Percentiles rank a stretch among this genome's conserved stretches.
These are phyloP conservation scores for Muntiacus muntjak DNA, from an alignment of 2,113 vertebrate species.

Conservation along the genomic window DNA sequence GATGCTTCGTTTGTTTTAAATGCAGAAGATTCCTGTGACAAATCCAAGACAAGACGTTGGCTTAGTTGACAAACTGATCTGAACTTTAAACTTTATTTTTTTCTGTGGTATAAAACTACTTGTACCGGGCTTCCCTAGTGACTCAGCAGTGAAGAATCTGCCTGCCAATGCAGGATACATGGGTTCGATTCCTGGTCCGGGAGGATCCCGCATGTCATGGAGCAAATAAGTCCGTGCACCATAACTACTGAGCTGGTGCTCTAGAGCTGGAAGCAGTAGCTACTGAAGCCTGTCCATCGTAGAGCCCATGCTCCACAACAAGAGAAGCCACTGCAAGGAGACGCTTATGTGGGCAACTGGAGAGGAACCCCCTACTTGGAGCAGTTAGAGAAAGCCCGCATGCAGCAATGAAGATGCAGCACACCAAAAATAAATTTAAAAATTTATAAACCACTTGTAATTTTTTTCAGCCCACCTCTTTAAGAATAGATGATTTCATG, in stretches of 20 bases:
- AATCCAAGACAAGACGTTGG: background rate
- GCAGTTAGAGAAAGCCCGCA: background rate
- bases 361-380: background rate
- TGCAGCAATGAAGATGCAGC: background rate
- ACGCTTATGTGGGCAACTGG: background rate
- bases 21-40: background rate
- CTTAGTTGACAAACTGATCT: background rate
- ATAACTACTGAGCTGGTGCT: background rate
- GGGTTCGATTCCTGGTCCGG: background rate
- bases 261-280: background rate
- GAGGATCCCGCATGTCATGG: background rate
- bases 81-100: background rate
- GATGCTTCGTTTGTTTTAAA: slow-evolving; percentile 50
- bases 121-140: background rate
- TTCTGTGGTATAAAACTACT: background rate
- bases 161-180: background rate
- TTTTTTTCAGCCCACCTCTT: background rate
- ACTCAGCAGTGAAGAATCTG: background rate
- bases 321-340: background rate
- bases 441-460: background rate
- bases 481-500: background rate
- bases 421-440: background rate
- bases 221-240: background rate
- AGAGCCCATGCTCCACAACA: background rate
- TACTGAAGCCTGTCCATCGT: background rate